Evolutionary conservation across 2,113 vertebrate species (phyloP), one percentile per base, ranked within the genome.

Genomic region (Petromus typicus): DNA sequence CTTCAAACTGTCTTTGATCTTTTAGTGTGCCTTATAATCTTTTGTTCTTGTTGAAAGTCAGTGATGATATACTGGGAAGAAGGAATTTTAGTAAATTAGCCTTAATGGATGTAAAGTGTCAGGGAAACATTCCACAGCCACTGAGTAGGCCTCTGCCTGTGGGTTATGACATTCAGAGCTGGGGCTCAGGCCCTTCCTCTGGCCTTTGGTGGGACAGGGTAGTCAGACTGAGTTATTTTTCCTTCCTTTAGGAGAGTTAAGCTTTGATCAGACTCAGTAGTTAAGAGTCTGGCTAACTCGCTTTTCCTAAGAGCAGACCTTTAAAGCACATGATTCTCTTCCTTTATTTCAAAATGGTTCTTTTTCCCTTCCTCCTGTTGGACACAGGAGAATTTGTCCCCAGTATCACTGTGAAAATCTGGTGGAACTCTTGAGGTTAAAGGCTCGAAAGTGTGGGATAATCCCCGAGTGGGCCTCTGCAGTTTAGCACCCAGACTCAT

Each of bases 41-140:
- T 64, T 94, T 86, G 37, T 85, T 75, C 17, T 79, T 84, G n/a
- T 81, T 89, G 56, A 61, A 81, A 89, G 48, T 14, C 54, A 56
- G 64, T 37, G 22, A 37, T 76, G 43, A 67, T 69, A 2, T 32
- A 43, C 10, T 20, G 27, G 51, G 32, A 45, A 59, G 78, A 94
- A 78, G 17, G 17, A 78, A 78, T 23, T 66, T 14, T 13, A 76
- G 17, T 43, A 66, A 48, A 48, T 10, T 16, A 69, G n/a, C 30
- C 22, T 37, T 82, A 57, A 88, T 2, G 57, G 5, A 51, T 59
- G 13, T 45, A 61, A 61, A n/a, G 27, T 85, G 37, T 61, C 9
- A 48, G 43, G 51, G 66, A 16, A 71, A 25, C 18, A 45, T 18
- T 59, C 54, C 88, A 17, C 6, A 22, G 17, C 61, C 8, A 57